A percentile compares a stretch with the other conserved stretches of the same genome.
Conservation (phyloP, 2,113 vertebrate species). For the Mesembrinibis cayennensis region DNA sequence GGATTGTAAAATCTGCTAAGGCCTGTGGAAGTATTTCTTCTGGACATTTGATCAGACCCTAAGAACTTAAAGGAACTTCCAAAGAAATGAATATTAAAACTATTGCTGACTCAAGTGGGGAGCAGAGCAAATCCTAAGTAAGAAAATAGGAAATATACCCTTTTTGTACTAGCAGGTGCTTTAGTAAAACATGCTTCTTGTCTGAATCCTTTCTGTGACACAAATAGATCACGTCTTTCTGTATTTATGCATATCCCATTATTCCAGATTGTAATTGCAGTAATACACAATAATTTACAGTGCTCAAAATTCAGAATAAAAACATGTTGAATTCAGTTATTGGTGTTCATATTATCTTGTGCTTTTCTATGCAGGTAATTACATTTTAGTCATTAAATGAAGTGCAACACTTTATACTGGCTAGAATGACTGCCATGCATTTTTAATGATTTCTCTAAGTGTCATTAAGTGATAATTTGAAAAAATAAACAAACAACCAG, state of each 20-base stretch:
- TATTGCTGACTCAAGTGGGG: not conserved
- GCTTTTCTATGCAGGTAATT: conserved; percentile 60
- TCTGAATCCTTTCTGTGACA: not conserved
- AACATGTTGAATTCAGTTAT: not conserved
- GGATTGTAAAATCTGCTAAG: not conserved
- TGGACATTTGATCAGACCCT: not conserved
- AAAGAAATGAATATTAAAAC: not conserved
- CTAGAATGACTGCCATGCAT: conserved; percentile 36
- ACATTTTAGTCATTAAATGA: conserved; percentile 56
- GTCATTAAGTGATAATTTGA: conserved; percentile 45
- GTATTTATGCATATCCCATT: not conserved
- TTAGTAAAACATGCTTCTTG: not conserved
- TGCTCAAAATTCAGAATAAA: conserved; percentile 5
- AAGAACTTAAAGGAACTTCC: not conserved
- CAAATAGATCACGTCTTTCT: not conserved
- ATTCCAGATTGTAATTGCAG: not conserved
- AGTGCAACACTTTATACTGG: conserved; percentile 38
- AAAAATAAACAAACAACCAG: conserved; percentile 27
- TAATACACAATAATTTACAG: not conserved
- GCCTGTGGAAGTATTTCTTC: not conserved
- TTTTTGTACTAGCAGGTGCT: not conserved
- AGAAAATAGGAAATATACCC: not conserved
- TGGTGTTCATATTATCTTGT: conserved; percentile 15
- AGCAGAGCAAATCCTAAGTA: not conserved
- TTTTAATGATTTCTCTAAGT: conserved; percentile 51